These are phyloP conservation scores for Aythya fuligula DNA, from an alignment of 2,797 vertebrate genomes.

Conservation along the genomic window DNA sequence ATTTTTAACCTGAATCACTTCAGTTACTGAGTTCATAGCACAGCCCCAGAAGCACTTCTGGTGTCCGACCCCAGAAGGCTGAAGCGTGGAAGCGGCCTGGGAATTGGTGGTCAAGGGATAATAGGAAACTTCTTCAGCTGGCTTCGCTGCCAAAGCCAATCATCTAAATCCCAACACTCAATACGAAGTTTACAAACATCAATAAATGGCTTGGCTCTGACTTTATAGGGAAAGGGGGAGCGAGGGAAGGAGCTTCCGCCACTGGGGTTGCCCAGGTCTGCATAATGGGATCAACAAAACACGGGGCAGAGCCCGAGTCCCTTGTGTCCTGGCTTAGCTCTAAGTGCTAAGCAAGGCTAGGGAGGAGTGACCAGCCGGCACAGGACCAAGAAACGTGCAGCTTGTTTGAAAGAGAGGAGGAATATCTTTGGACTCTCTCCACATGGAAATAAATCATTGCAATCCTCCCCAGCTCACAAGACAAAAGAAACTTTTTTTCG, in stretches of 20 bases:
- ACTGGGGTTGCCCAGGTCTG: not conserved
- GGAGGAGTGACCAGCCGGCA: not conserved
- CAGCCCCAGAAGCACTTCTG: conserved; percentile 2
- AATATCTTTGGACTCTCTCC: conserved; percentile 49
- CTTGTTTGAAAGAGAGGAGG: conserved; percentile 29
- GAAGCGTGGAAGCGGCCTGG: conserved; percentile 20
- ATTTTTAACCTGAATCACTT: conserved; percentile 61
- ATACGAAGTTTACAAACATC: conserved; percentile 35
- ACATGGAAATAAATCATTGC: conserved; percentile 14
- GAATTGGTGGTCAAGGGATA: conserved; percentile 43
- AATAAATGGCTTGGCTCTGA: conserved; percentile 30
- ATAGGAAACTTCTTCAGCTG: conserved; percentile 20
- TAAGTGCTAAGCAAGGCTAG: not conserved
- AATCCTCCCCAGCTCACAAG: conserved; percentile 27
- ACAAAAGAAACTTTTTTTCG: conserved; percentile 55
- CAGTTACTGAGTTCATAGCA: not conserved
- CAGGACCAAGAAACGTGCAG: conserved; percentile 35
- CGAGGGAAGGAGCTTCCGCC: not conserved
- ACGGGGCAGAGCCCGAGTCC: not conserved
- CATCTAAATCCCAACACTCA: conserved; percentile 16
- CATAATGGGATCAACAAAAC: not conserved
- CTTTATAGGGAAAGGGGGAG: not conserved
- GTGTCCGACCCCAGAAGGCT: conserved; percentile 26
- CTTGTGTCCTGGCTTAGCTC: not conserved
- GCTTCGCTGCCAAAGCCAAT: conserved; percentile 16